Conservation (phyloP, 2,797 vertebrate genomes). For the Salmo trutta region DNA sequence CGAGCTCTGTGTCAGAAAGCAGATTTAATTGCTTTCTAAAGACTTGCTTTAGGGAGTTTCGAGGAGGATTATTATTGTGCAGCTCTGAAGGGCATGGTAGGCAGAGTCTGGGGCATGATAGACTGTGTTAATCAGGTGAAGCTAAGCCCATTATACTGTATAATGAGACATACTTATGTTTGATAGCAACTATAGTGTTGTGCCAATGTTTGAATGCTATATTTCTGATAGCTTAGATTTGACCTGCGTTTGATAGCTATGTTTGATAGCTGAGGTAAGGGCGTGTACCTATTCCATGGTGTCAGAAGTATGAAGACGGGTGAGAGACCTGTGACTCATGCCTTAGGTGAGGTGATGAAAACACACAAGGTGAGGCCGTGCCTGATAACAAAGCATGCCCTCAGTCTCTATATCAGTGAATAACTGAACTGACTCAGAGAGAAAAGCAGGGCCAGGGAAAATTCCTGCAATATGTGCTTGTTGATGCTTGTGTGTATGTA, state of each 20-base stretch:
- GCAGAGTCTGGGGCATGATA: background rate
- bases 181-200: background rate
- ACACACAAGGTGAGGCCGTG: background rate
- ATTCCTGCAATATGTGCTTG: background rate
- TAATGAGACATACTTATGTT: background rate
- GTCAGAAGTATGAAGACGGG: background rate
- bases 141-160: background rate
- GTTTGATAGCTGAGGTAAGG: background rate
- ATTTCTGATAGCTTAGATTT: background rate
- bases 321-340: background rate
- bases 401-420: background rate
- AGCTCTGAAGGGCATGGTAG: background rate
- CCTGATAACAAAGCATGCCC: background rate
- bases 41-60: background rate
- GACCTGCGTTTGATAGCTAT: background rate
- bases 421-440: background rate
- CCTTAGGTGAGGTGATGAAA: background rate
- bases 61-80: background rate
- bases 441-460: background rate
- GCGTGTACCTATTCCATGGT: background rate
- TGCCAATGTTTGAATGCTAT: no score
- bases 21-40: background rate
- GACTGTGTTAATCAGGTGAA: background rate
- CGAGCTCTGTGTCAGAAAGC: background rate
- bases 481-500: conserved; percentile 5